Evolutionary conservation across 2,888 invertebrate genomes (phyloP).

Genomic region (Lypha dubia): DNA sequence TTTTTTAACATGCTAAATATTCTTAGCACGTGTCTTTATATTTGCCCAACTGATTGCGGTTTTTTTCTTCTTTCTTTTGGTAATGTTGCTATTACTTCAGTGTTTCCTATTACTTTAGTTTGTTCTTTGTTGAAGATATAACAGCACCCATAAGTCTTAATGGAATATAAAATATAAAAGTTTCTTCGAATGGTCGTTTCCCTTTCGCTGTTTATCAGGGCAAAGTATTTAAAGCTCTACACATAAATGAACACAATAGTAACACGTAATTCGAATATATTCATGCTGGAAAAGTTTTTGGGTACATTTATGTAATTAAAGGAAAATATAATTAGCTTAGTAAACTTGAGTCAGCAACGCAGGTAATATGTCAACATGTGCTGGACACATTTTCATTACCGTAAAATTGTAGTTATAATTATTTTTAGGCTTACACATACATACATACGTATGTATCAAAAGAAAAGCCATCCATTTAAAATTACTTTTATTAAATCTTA

Average conservation of each 20-base stretch:
- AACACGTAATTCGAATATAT: slow-evolving; percentile 62
- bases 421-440: not conserved
- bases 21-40: slow-evolving; percentile 63
- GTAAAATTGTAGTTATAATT: slow-evolving; percentile 2
- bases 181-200: not conserved
- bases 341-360: slow-evolving; percentile 1
- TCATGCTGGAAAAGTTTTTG: not conserved
- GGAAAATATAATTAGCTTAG: not conserved
- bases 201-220: slow-evolving; percentile 1
- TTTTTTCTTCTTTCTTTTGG: no score
- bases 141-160: not conserved
- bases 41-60: slow-evolving; percentile 65
- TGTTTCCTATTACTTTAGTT: not conserved
- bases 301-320: not conserved
- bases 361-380: slow-evolving; percentile 39
- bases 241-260: slow-evolving; percentile 55
- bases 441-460: not conserved
- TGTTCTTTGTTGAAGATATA: not conserved
- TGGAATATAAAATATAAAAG: slow-evolving; percentile 32
- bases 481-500: not conserved
- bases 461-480: not conserved
- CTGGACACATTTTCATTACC: slow-evolving; percentile 11
- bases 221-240: slow-evolving; percentile 35
- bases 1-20: slow-evolving; percentile 63
- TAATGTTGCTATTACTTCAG: slow-evolving; percentile 2